Percentiles rank a stretch among this genome's conserved stretches.
phyloP scores from a whole-genome alignment of 2,113 vertebrate genomes.

The Chroicocephalus ridibundus region DNA sequence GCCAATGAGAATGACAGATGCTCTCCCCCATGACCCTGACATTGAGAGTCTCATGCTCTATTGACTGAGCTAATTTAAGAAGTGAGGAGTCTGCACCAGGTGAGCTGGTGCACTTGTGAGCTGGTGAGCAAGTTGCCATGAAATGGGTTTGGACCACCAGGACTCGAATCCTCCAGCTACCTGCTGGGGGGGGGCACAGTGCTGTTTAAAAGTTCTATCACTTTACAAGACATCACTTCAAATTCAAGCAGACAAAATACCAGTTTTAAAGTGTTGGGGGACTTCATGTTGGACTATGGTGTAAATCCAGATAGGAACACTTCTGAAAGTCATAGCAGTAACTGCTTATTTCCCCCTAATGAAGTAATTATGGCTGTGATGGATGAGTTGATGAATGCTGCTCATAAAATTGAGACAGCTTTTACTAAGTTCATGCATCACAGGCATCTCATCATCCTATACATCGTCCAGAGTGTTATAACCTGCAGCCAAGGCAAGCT shows the following conservation, averaged over 20 bases:
- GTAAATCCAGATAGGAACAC: neutral
- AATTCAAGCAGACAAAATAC: neutral
- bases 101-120: neutral
- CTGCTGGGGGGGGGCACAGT: neutral
- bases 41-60: too few species aligned
- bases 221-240: neutral
- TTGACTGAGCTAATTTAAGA: neutral
- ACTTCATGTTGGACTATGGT: neutral
- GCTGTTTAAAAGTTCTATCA: neutral
- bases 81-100: neutral
- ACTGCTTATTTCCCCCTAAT: neutral
- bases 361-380: neutral
- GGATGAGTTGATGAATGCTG: neutral
- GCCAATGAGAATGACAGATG: too few species aligned
- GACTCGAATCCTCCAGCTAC: neutral
- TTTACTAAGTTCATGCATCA: neutral
- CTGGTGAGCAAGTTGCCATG: neutral
- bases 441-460: neutral
- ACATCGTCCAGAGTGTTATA: fast-evolving
- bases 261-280: neutral
- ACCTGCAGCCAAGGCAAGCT: neutral
- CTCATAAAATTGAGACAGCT: neutral
- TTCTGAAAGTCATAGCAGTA: neutral
- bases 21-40: too few species aligned
- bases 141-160: neutral